These are phyloP conservation scores for Labeo rohita DNA, from an alignment of 2,113 vertebrate species.

Conservation along the genomic window DNA sequence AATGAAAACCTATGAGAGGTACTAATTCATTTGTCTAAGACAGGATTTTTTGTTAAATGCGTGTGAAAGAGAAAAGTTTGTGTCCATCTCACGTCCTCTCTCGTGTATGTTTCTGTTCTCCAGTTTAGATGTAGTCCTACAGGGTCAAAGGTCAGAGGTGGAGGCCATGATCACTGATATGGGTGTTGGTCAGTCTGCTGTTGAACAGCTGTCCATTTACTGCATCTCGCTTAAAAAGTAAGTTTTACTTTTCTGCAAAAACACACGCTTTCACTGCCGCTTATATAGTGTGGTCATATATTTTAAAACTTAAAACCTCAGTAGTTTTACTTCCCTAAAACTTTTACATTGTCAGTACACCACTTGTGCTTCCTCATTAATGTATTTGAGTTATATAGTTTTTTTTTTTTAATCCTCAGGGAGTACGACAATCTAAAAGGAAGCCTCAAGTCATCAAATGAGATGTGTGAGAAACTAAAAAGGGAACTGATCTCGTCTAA, in stretches of 20 bases:
- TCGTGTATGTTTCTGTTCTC: conserved; percentile 49
- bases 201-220: conserved; percentile 94
- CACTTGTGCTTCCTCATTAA: neutral
- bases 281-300: neutral
- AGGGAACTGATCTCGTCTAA: conserved; percentile 85
- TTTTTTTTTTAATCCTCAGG: conserved; percentile 69
- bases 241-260: conserved; percentile 39
- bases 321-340: neutral
- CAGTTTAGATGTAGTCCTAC: conserved; percentile 88
- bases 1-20: conserved; percentile 89
- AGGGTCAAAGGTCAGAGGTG: conserved; percentile 89
- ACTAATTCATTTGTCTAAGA: conserved; percentile 3
- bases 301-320: neutral
- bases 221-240: conserved; percentile 98
- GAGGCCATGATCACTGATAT: conserved; percentile 95
- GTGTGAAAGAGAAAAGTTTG: neutral
- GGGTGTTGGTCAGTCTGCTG: conserved; percentile 86
- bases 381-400: neutral
- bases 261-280: neutral
- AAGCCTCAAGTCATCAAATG: conserved; percentile 80
- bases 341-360: neutral
- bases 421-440: conserved; percentile 94
- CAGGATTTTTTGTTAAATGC: neutral
- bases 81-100: neutral
- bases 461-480: conserved; percentile 89